A percentile compares a stretch with the other conserved stretches of the same genome.
Evolutionary conservation across 2,888 invertebrate species (phyloP).

Genomic region (Axea sp.): DNA sequence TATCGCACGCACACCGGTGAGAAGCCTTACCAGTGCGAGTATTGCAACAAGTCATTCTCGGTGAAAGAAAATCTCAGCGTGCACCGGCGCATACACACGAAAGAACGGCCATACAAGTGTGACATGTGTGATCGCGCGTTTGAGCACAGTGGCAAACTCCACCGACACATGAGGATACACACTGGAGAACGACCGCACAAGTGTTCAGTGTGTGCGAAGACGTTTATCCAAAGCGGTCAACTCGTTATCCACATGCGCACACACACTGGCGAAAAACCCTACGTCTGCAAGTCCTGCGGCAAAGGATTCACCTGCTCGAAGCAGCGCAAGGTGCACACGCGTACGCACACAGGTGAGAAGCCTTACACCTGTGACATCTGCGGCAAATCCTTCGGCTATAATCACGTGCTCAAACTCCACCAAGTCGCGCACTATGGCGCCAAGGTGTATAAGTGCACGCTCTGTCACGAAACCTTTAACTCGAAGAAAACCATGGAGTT

Average conservation of each 20-base stretch:
- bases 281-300: conserved; percentile 88
- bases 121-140: conserved; percentile 93
- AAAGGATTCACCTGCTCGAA: conserved; percentile 96
- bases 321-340: conserved; percentile 93
- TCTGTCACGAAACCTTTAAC: conserved; percentile 94
- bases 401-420: conserved; percentile 93
- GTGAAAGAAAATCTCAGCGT: conserved; percentile 95
- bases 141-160: conserved; percentile 93
- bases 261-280: conserved; percentile 93
- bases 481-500: conserved; percentile 95
- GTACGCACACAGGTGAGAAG: conserved; percentile 94
- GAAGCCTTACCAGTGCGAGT: conserved; percentile 94
- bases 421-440: conserved; percentile 94
- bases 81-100: conserved; percentile 92
- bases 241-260: conserved; percentile 94
- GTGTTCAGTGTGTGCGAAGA: conserved; percentile 92
- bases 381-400: conserved; percentile 93
- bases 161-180: conserved; percentile 94
- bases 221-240: conserved; percentile 94
- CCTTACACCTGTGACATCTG: conserved; percentile 95
- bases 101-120: conserved; percentile 94
- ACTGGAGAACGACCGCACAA: conserved; percentile 95
- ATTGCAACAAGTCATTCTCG: conserved; percentile 94
- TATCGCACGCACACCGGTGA: conserved; percentile 95
- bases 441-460: conserved; percentile 94